Percentiles rank a stretch among this genome's conserved stretches.
These are phyloP conservation scores for Arctia plantaginis DNA, from an alignment of 2,888 invertebrate species.

Conservation along the genomic window DNA sequence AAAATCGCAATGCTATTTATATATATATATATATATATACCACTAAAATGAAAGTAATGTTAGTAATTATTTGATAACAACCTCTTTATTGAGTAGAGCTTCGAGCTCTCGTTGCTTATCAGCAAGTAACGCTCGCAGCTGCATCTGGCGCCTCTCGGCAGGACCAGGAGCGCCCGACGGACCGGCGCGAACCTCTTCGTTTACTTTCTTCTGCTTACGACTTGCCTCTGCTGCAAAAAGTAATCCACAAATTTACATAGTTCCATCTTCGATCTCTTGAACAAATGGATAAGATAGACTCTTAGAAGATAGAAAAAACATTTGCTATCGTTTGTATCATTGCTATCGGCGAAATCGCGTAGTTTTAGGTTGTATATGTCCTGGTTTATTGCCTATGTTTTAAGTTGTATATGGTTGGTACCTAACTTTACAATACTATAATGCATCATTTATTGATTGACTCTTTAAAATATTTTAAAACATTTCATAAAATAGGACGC, in stretches of 20 bases:
- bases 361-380: background rate
- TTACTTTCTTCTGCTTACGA: constrained; percentile 82
- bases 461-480: too few species aligned
- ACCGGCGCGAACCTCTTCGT: constrained; percentile 68
- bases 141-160: constrained; percentile 83
- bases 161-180: constrained; percentile 66
- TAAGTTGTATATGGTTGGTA: too few species aligned
- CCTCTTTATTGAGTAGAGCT: constrained; percentile 88
- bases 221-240: constrained; percentile 57
- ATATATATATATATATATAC: background rate
- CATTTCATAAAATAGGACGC: background rate
- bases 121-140: constrained; percentile 86
- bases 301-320: too few species aligned
- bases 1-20: background rate
- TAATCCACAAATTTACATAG: background rate
- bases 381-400: too few species aligned
- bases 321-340: too few species aligned
- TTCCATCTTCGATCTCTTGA: background rate
- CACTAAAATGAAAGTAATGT: background rate
- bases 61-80: constrained; percentile 30
- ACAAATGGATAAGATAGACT: too few species aligned
- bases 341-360: background rate
- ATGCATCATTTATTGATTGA: too few species aligned
- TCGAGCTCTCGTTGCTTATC: constrained; percentile 89
- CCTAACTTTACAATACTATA: too few species aligned